phyloP scores from a whole-genome alignment of 37 sponge, comb jelly and placozoan genomes.

The Corticium candelabrum region DNA sequence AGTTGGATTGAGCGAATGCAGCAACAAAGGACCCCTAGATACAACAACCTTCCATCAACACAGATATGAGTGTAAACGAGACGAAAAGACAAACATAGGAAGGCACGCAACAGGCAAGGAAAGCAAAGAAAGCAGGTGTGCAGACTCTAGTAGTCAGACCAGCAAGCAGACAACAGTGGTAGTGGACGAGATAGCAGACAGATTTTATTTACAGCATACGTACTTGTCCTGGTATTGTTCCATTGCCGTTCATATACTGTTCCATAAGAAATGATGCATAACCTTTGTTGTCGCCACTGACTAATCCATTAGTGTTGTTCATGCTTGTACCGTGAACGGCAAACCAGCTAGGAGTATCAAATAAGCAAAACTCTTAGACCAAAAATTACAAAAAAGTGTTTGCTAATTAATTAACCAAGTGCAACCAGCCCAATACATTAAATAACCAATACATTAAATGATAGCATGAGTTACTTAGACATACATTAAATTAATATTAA shows the following conservation, averaged over 20 bases:
- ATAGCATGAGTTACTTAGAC: not conserved
- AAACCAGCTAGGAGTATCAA: constrained; percentile 96
- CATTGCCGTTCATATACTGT: constrained; percentile 36
- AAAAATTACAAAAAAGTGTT: no score
- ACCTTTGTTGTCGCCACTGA: constrained; percentile 94
- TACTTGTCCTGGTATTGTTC: constrained; percentile 58
- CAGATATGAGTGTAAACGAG: no score
- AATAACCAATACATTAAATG: not conserved
- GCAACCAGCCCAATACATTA: no score
- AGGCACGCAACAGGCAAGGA: no score
- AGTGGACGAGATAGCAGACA: not conserved
- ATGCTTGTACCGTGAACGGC: constrained; percentile 93
- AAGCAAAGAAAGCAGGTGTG: no score
- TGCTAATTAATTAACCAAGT: no score
- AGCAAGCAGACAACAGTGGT: no score
- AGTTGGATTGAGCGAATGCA: constrained; percentile 85
- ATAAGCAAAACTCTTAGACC: no score
- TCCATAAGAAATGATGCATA: constrained; percentile 74
- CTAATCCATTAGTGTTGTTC: constrained; percentile 84
- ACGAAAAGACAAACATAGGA: no score
- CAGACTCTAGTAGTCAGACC: no score
- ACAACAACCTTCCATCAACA: no score
- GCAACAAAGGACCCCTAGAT: constrained; percentile 76
- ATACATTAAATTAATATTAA: not conserved
- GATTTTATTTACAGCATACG: not conserved